Evolutionary conservation across 2,113 vertebrate species (phyloP).

Genomic region (Anser brachyrhynchus): DNA sequence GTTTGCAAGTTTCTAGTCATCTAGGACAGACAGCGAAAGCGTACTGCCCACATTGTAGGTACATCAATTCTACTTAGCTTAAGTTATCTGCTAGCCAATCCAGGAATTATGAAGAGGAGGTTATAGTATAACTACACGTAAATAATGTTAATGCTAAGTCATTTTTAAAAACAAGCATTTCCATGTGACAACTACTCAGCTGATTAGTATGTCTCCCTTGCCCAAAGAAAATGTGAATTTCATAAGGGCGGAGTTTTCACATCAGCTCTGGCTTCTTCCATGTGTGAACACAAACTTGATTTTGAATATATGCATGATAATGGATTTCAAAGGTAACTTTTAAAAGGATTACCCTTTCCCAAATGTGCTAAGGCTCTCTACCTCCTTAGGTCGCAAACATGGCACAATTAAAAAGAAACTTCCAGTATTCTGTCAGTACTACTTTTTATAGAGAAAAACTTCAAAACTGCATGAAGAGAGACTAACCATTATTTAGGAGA

Average conservation of each 20-base stretch:
- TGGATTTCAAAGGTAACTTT: background rate
- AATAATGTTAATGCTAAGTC: background rate
- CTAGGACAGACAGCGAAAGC: background rate
- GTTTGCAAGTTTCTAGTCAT: background rate
- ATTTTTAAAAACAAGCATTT: background rate
- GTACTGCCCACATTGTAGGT: too few species aligned
- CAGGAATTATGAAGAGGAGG: background rate
- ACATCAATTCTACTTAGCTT: background rate
- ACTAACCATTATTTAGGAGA: background rate
- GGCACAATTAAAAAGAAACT: background rate
- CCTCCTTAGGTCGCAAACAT: background rate
- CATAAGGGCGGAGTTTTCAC: background rate
- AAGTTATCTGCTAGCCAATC: background rate
- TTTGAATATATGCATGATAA: background rate
- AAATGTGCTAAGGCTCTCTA: background rate
- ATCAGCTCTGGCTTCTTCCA: background rate
- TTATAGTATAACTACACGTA: too few species aligned
- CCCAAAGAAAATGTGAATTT: background rate
- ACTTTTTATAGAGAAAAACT: background rate
- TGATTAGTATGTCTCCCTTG: background rate
- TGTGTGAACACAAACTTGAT: rapidly evolving
- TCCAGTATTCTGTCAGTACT: background rate
- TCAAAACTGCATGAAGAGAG: background rate
- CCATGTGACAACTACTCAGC: background rate
- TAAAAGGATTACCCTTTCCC: background rate